A percentile compares a stretch with the other conserved stretches of the same genome.
These are phyloP conservation scores for Stegodyphus mimosarum DNA, from an alignment of 1,140 invertebrate species.

Conservation along the genomic window DNA sequence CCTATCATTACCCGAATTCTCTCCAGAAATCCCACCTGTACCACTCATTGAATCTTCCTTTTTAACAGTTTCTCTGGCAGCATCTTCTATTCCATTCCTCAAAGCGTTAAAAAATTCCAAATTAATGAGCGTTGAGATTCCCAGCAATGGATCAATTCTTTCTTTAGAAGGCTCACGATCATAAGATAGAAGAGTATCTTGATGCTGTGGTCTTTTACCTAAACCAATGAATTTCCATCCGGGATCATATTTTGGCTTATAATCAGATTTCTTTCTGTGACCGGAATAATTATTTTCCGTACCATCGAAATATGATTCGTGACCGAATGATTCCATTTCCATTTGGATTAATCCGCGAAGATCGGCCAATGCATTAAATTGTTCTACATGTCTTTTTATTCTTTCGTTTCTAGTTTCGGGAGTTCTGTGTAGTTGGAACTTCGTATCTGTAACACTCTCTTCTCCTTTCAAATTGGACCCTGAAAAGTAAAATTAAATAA, in stretches of 20 bases:
- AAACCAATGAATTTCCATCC: constrained; percentile 58
- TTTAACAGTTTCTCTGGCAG: constrained; percentile 19
- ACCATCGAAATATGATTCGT: neutral
- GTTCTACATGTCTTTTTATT: neutral
- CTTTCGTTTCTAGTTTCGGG: too few relatives aligned
- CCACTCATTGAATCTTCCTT: constrained; percentile 10
- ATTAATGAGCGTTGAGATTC: constrained; percentile 36
- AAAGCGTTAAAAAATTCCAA: constrained; percentile 49
- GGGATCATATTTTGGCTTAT: constrained; percentile 51
- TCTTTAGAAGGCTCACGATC: neutral
- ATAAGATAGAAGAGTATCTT: neutral
- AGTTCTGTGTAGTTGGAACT: too few relatives aligned
- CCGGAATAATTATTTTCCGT: neutral
- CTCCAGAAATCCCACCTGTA: neutral
- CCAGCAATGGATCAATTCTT: constrained; percentile 18
- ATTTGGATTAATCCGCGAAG: neutral
- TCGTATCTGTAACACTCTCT: too few relatives aligned
- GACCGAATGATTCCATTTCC: neutral
- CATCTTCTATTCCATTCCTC: constrained; percentile 17
- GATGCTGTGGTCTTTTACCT: constrained; percentile 28
- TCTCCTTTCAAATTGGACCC: too few relatives aligned
- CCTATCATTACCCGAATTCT: neutral
- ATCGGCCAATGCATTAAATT: constrained; percentile 41
- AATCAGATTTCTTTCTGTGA: constrained; percentile 25
- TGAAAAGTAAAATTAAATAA: too few relatives aligned